phyloP scores from a whole-genome alignment of 2,113 vertebrate species.

The Rattus norvegicus region DNA sequence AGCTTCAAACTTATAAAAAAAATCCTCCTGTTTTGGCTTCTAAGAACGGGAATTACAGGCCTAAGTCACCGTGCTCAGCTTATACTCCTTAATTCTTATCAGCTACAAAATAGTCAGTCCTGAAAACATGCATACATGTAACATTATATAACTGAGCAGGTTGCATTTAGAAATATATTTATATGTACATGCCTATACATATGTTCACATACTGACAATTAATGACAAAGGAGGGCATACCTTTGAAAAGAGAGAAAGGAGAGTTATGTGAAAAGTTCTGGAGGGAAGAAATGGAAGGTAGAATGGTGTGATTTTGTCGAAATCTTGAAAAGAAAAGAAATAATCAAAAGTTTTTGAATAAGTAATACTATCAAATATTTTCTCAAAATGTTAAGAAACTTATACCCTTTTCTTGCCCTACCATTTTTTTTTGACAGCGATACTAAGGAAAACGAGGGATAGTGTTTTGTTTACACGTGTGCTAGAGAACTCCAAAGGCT shows the following conservation, averaged over 20 bases:
- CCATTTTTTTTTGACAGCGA: neutral
- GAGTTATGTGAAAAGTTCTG: neutral
- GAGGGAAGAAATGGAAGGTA: neutral
- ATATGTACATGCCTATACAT: neutral
- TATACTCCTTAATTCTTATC: neutral
- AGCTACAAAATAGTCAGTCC: neutral
- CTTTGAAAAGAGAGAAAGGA: neutral
- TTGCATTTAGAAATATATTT: neutral
- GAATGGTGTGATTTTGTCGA: neutral
- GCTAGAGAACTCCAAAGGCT: neutral
- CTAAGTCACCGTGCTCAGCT: neutral
- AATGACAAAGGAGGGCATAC: neutral
- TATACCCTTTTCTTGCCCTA: neutral
- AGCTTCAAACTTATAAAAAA: neutral
- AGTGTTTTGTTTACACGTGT: constrained; percentile 21
- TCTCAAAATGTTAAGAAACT: neutral
- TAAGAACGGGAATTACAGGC: neutral
- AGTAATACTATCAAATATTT: neutral
- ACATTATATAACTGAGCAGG: neutral
- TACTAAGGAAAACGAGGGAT: neutral
- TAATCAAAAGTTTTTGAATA: neutral
- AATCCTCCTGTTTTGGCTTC: neutral
- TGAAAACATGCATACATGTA: neutral
- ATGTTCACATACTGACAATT: neutral
- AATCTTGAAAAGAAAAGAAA: neutral